These are phyloP conservation scores for Catamblyrhynchus diadema DNA, from an alignment of 2,797 vertebrate genomes.

Conservation along the genomic window DNA sequence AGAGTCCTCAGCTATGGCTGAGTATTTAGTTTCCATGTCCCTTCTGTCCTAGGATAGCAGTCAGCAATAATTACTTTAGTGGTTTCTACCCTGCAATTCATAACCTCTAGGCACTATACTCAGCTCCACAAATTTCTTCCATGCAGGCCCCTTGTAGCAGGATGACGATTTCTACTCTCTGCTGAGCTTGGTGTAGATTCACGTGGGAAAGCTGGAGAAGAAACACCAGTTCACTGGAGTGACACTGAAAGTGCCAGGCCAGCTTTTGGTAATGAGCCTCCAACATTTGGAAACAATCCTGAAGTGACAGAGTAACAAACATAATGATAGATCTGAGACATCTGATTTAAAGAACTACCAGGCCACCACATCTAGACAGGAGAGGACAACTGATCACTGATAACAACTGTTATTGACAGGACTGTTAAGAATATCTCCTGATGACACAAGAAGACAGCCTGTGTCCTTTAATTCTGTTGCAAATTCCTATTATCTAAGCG, in stretches of 20 bases:
- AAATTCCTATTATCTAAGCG: background rate
- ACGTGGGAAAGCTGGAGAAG: slow-evolving; percentile 7
- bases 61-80: slow-evolving; percentile 48
- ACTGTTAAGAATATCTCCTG: background rate
- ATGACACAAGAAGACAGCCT: background rate
- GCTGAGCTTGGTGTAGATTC: slow-evolving; percentile 1
- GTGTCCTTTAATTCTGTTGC: background rate
- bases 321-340: background rate
- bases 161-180: background rate
- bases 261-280: background rate
- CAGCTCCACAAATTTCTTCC: slow-evolving; percentile 28
- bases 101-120: slow-evolving; percentile 5
- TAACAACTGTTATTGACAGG: background rate
- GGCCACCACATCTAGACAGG: background rate
- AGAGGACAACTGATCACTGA: background rate
- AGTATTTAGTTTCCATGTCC: slow-evolving; percentile 47
- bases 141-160: background rate
- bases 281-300: background rate
- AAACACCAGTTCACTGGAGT: background rate
- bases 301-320: background rate
- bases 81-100: slow-evolving; percentile 53
- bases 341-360: background rate
- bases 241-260: background rate
- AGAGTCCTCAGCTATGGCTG: background rate
- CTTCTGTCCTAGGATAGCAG: slow-evolving; percentile 34